A percentile compares a stretch with the other conserved stretches of the same genome.
Evolutionary conservation across 1,140 invertebrate genomes (phyloP).

Genomic region (Lutraria rhynchaena): DNA sequence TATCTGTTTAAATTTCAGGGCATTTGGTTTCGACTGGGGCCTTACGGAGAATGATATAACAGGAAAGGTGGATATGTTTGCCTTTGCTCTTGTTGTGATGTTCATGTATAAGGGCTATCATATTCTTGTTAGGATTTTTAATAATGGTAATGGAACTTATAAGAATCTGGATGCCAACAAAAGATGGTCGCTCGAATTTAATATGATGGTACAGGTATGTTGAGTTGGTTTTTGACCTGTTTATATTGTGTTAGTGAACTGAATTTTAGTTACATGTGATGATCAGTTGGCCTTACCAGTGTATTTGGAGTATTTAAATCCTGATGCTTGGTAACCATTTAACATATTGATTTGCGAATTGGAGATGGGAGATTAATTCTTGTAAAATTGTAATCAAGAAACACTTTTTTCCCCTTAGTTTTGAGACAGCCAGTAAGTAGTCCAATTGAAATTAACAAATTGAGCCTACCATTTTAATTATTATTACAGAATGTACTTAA

Average conservation of each 20-base stretch:
- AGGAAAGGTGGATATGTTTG: slow-evolving; percentile 58
- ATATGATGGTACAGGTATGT: slow-evolving; percentile 14
- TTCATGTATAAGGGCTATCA: slow-evolving; percentile 56
- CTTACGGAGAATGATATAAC: slow-evolving; percentile 41
- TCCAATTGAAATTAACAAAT: too few relatives aligned
- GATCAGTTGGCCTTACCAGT: too few relatives aligned
- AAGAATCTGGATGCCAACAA: not conserved
- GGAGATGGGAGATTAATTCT: too few relatives aligned
- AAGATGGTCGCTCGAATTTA: slow-evolving; percentile 7
- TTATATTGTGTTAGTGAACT: not conserved
- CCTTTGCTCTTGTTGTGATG: slow-evolving; percentile 57
- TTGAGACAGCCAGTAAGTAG: too few relatives aligned
- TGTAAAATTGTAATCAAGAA: too few relatives aligned
- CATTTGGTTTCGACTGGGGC: not conserved
- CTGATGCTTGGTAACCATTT: too few relatives aligned
- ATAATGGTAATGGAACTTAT: slow-evolving; percentile 38
- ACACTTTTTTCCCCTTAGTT: too few relatives aligned
- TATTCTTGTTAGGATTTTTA: slow-evolving; percentile 38
- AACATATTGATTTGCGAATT: too few relatives aligned
- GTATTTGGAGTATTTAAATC: too few relatives aligned
- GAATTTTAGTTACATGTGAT: not conserved
- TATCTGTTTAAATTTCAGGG: not conserved
- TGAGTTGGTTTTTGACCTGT: not conserved
- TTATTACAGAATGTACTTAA: too few relatives aligned
- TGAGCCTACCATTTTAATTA: too few relatives aligned